Evolutionary conservation across 2,888 invertebrate species (phyloP).

Genomic region (Galerucella calmariensis): DNA sequence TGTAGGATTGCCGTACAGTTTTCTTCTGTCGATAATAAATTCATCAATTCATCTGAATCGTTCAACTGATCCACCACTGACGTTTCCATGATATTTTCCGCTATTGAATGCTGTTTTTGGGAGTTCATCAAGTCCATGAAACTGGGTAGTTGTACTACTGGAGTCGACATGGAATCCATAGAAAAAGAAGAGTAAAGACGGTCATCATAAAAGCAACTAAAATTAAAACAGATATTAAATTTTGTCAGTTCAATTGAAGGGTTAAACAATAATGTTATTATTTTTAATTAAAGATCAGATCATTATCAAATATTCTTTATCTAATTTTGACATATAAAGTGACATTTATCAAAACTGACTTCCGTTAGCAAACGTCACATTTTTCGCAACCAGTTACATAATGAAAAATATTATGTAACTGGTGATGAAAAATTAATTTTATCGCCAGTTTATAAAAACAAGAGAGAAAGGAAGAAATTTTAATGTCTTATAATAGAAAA

Average conservation of each 20-base stretch:
- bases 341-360: no score
- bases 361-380: no score
- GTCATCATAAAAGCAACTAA: slow-evolving; percentile 36
- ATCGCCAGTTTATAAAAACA: no score
- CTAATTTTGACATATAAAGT: no score
- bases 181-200: slow-evolving; percentile 51
- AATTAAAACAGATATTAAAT: slow-evolving; percentile 21
- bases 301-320: background rate
- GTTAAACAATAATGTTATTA: no score
- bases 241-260: background rate
- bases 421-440: no score
- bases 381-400: no score
- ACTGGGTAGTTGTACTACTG: slow-evolving; percentile 40
- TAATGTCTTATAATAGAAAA: no score
- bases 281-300: no score
- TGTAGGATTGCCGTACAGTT: slow-evolving; percentile 61
- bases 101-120: slow-evolving; percentile 47
- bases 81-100: slow-evolving; percentile 53
- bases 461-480: no score
- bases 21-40: slow-evolving; percentile 60
- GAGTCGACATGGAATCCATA: slow-evolving; percentile 44
- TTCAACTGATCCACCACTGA: slow-evolving; percentile 58
- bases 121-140: slow-evolving; percentile 54
- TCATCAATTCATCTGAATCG: slow-evolving; percentile 60
- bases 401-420: no score